Evolutionary conservation across 2,888 invertebrate species (phyloP).

Genomic region (Trisateles emortualis): DNA sequence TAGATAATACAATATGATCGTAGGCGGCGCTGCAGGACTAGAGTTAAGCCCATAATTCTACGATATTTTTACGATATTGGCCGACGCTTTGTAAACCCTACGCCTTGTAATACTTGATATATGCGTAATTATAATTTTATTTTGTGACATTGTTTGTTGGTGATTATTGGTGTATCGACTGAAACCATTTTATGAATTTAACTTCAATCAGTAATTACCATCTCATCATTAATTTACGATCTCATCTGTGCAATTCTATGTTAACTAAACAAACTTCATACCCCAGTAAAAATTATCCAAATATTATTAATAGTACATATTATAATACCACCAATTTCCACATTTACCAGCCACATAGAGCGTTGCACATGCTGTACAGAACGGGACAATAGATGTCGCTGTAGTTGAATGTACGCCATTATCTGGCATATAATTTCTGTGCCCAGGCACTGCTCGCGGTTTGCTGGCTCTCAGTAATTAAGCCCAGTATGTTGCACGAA

Average conservation of each 20-base stretch:
- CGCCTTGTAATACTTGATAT: no score
- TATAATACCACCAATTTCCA: conserved; percentile 18
- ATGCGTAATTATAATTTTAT: no score
- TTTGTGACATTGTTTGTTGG: no score
- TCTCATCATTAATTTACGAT: background rate
- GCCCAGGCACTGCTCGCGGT: conserved; percentile 48
- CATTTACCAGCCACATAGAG: conserved; percentile 21
- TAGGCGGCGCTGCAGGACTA: no score
- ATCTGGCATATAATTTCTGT: conserved; percentile 66
- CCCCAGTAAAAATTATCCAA: no score
- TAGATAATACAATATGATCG: no score
- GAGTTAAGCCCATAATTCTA: no score
- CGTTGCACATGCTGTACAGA: conserved; percentile 37
- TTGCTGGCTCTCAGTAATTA: conserved; percentile 47
- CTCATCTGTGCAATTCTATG: background rate
- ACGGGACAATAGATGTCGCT: conserved; percentile 64
- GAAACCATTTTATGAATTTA: background rate
- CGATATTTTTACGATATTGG: no score
- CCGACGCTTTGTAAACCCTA: no score
- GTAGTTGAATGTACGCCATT: conserved; percentile 56
- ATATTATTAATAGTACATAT: conserved; percentile 1
- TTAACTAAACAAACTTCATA: background rate
- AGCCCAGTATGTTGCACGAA: conserved; percentile 33
- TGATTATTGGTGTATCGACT: no score
- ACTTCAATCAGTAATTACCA: background rate